Evolutionary conservation across 2,113 vertebrate genomes (phyloP), one percentile per base, ranked within the genome.

Genomic region (Ameiurus melas): DNA sequence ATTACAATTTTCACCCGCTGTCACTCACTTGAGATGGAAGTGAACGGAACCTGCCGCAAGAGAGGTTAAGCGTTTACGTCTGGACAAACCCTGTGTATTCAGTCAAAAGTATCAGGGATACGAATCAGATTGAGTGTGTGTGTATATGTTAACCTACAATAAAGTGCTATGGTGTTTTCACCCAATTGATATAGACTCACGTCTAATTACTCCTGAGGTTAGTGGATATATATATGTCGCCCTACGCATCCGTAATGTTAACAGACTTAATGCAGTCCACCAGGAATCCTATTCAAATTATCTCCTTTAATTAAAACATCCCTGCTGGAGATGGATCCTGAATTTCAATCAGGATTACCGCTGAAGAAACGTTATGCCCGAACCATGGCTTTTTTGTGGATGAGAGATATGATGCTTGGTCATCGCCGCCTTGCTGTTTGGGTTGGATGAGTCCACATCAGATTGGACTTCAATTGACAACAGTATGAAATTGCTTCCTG

Each of bases 331-430:
- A 84, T 33, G 64, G 83, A 53, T 68, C 33, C n/a, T 53, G 47
- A 70, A 70, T 70, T 84, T 70, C 36, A 84, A 55, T 66, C 25
- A 1, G 62, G 58, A 83, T n/a, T 47, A n/a, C 12, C n/a, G 13
- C 58, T 47, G 2, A 68, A 51, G 43, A 51, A 84, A 68, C 14
- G 5, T 79, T 17, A 16, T 7, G 77, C 53, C 30, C 22, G 79
- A 58, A 36, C 57, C 80, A 36, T 62, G 51, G 20, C 0, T 12
- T 22, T 53, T 7, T 83, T 70, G 43, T 13, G 30, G 43, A 73
- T 27, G 57, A 82, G 51, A 73, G 84, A 73, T 85, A 73, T 58
- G 30, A 71, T 43, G n/a, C 66, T 55, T 73, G 53, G 51, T 39
- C 51, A 12, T 14, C 10, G 27, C 27, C 33, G 66, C 64, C 66